A percentile compares a stretch with the other conserved stretches of the same genome.
These are phyloP conservation scores for Patella ulyssiponensis DNA, from an alignment of 2,888 invertebrate species.

Conservation along the genomic window DNA sequence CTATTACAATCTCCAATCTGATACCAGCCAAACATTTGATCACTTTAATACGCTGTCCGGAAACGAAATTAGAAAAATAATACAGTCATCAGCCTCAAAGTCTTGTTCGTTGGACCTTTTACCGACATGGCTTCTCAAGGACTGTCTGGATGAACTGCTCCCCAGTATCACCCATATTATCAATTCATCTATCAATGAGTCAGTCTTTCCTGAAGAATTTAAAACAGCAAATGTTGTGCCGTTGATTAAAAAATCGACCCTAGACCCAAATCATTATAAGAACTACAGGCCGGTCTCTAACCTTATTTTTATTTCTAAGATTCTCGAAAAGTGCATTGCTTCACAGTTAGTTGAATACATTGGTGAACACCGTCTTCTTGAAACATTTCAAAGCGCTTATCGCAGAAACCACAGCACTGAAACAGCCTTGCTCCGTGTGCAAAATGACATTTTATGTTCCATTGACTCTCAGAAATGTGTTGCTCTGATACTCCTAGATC, in stretches of 20 bases:
- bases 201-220: not conserved
- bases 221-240: not conserved
- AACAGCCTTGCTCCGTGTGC: not conserved
- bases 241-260: not conserved
- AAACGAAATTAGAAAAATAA: not conserved
- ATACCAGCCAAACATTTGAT: not conserved
- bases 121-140: not conserved
- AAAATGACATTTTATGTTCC: too few species aligned
- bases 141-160: not conserved
- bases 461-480: not conserved
- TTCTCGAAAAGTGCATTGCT: constrained; percentile 1
- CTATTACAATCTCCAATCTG: too few species aligned
- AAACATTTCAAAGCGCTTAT: not conserved
- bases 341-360: not conserved
- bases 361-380: not conserved
- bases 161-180: not conserved
- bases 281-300: not conserved
- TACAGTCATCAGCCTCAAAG: not conserved
- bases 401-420: not conserved
- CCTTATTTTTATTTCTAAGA: not conserved
- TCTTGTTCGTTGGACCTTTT: not conserved
- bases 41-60: not conserved
- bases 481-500: not conserved
- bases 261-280: not conserved
- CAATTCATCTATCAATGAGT: not conserved